Evolutionary conservation across 2,888 invertebrate genomes (phyloP).

Genomic region (Synanthedon andrenaeformis): DNA sequence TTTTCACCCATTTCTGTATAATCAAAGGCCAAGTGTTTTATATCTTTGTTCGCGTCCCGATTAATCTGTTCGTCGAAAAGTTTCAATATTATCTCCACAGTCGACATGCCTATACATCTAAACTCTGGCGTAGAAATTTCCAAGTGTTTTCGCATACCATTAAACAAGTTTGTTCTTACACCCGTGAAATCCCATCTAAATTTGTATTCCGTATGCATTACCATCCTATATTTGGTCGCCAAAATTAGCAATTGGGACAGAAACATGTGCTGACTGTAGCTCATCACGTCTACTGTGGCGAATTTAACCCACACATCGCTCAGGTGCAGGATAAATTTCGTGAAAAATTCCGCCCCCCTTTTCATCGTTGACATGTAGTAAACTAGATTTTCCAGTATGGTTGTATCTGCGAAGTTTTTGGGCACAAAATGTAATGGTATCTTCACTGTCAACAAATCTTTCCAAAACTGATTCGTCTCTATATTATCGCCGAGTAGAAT

Average conservation of each 20-base stretch:
- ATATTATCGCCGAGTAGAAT: constrained; percentile 64
- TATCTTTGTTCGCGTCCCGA: constrained; percentile 39
- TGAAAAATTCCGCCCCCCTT: constrained; percentile 27
- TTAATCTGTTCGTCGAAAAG: constrained; percentile 48
- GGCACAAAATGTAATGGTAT: constrained; percentile 52
- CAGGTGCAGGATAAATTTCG: constrained; percentile 64
- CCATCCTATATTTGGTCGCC: constrained; percentile 59
- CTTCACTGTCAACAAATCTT: constrained; percentile 66
- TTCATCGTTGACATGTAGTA: constrained; percentile 67
- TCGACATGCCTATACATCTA: constrained; percentile 79
- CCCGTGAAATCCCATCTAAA: constrained; percentile 31
- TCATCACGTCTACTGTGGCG: constrained; percentile 71
- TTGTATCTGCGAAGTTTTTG: constrained; percentile 69
- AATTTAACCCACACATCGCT: constrained; percentile 78
- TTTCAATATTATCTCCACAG: constrained; percentile 74
- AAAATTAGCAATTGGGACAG: constrained; percentile 76
- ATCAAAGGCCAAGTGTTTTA: constrained; percentile 72
- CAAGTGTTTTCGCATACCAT: constrained; percentile 78
- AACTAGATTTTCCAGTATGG: constrained; percentile 71
- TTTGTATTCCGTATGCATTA: constrained; percentile 29
- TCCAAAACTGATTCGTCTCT: constrained; percentile 72
- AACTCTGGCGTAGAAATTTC: constrained; percentile 72
- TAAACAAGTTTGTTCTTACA: constrained; percentile 67
- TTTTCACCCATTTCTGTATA: constrained; percentile 68
- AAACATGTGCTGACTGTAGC: constrained; percentile 77